Evolutionary conservation across 1,140 invertebrate species (phyloP).

Genomic region (Bombus fervidus): DNA sequence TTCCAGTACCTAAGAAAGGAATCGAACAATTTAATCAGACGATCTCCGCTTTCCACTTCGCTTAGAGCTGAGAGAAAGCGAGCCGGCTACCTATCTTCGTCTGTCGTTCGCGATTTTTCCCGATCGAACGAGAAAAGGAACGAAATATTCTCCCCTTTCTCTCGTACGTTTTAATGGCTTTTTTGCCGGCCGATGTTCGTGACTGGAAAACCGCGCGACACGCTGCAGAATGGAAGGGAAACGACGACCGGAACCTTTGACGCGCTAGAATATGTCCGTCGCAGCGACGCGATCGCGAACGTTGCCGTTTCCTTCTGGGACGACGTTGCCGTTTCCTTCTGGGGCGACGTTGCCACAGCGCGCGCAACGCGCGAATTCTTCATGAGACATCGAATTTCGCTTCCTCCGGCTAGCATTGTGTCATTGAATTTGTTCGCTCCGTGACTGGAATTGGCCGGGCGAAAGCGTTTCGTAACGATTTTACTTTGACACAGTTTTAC

Average conservation of each 20-base stretch:
- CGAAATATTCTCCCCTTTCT: slow-evolving; percentile 53
- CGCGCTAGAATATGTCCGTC: slow-evolving; percentile 46
- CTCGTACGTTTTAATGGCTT: slow-evolving; percentile 38
- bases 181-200: slow-evolving; percentile 43
- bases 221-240: slow-evolving; percentile 12
- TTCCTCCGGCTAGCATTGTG: slow-evolving; percentile 30
- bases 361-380: slow-evolving; percentile 40
- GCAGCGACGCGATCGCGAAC: slow-evolving; percentile 16
- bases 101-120: neutral
- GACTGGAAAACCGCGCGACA: slow-evolving; percentile 57
- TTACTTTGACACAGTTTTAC: neutral
- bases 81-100: neutral
- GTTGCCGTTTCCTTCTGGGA: slow-evolving; percentile 21
- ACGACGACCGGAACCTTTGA: slow-evolving; percentile 44
- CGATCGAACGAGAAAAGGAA: slow-evolving; percentile 1
- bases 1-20: slow-evolving; percentile 33
- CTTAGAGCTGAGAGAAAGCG: neutral
- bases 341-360: neutral
- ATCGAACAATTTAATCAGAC: slow-evolving; percentile 53
- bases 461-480: slow-evolving; percentile 6
- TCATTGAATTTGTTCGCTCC: slow-evolving; percentile 33
- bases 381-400: slow-evolving; percentile 48
- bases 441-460: slow-evolving; percentile 24
- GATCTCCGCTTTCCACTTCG: slow-evolving; percentile 27
- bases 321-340: slow-evolving; percentile 14